These are phyloP conservation scores for Zootoca vivipara DNA, from an alignment of 2,113 vertebrate species.

Conservation along the genomic window DNA sequence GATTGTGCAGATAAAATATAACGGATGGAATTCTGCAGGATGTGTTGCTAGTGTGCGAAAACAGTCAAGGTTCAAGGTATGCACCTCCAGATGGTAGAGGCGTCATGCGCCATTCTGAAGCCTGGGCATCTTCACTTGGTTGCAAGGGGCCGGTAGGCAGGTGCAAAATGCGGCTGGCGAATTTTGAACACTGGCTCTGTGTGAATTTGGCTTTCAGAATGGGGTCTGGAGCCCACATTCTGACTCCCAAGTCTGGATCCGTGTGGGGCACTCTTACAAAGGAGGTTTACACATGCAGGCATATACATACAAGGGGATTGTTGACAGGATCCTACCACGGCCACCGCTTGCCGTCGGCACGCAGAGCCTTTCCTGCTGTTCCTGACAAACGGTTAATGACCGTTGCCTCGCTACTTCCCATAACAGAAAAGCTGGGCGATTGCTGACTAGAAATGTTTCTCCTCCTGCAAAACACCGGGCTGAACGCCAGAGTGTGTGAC, in stretches of 20 bases:
- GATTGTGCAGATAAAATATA: too few relatives aligned
- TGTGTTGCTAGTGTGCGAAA: too few relatives aligned
- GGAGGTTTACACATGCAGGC: background rate
- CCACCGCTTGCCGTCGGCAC: background rate
- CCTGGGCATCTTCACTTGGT: too few relatives aligned
- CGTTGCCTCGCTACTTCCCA: background rate
- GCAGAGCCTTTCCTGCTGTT: background rate
- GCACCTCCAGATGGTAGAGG: too few relatives aligned
- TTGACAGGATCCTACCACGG: background rate
- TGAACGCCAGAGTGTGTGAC: background rate
- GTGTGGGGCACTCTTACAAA: background rate
- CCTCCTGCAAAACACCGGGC: slow-evolving; percentile 11
- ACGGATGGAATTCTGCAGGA: too few relatives aligned
- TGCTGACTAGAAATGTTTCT: background rate
- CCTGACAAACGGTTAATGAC: background rate
- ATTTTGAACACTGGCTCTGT: too few relatives aligned
- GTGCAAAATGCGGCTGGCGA: too few relatives aligned
- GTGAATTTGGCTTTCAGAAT: background rate
- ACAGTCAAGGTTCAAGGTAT: too few relatives aligned
- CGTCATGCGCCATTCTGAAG: too few relatives aligned
- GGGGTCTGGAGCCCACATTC: background rate
- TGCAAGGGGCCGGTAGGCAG: too few relatives aligned
- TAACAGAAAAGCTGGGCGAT: background rate
- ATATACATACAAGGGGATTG: background rate
- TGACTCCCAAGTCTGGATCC: background rate